Percentiles rank a stretch among this genome's conserved stretches.
Evolutionary conservation across 2,888 invertebrate species (phyloP).

Genomic region (Nasonia oneida): DNA sequence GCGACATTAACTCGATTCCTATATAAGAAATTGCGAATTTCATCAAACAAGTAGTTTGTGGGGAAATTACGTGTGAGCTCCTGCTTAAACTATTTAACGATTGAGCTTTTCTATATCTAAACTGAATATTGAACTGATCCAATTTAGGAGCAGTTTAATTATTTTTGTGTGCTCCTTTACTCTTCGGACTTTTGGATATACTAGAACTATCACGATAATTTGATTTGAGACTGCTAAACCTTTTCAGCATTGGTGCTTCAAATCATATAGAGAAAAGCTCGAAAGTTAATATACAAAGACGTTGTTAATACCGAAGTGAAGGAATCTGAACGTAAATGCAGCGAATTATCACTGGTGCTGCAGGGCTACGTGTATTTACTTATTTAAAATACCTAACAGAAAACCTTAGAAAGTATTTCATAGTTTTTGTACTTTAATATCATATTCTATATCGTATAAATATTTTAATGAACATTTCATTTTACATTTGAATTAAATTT

Average conservation of each 20-base stretch:
- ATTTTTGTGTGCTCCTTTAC: background rate
- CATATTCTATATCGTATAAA: background rate
- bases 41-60: background rate
- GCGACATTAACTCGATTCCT: background rate
- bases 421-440: slow-evolving; percentile 40
- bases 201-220: background rate
- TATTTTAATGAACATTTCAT: background rate
- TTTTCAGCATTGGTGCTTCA: background rate
- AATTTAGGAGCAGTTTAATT: background rate
- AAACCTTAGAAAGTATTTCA: slow-evolving; percentile 24
- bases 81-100: background rate
- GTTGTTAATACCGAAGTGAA: background rate
- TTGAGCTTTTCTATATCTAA: slow-evolving; percentile 22
- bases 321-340: background rate
- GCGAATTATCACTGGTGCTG: background rate
- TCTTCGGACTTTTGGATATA: background rate
- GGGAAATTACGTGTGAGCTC: background rate
- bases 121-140: background rate
- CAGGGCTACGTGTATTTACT: background rate
- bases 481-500: background rate
- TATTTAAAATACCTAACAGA: background rate
- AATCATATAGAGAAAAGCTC: background rate
- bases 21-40: background rate
- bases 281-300: slow-evolving; percentile 9
- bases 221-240: background rate